Evolutionary conservation across 2,797 vertebrate species (phyloP), one percentile per base, ranked within the genome.

Genomic region (Pygocentrus nattereri): DNA sequence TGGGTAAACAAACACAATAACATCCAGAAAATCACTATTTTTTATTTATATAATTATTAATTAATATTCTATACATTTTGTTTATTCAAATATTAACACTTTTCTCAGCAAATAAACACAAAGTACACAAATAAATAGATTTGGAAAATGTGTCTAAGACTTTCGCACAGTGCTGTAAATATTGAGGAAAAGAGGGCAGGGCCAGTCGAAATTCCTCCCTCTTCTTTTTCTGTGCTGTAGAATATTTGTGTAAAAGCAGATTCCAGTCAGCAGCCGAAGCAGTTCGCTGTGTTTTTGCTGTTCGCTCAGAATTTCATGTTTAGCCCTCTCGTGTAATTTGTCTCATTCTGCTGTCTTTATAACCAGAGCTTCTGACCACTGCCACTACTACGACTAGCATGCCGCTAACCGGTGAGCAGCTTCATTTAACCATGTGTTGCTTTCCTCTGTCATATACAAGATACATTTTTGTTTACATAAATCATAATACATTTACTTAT

Each of bases 281-380:
- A n/a, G 38, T 41, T 18, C 5, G 31, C 30, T 31, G 3, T 15
- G 16, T 30, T 59, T 59, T 2, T 27, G n/a, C 5, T 64, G 8
- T 38, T n/a, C n/a, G n/a, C n/a, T n/a, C n/a, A n/a, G n/a, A 10
- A 44, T 23, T 11, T 25, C 56, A 23, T 30, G 13, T 61, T 3
- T 27, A 16, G 59, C 59, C 12, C 2, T 15, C 3, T 47, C 8
- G 13, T 34, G 13, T 67, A 18, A 18, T 2, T 23, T 58, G 1
- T 31, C 34, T 13, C 44, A 5, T 30, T 50, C 34, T 69, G n/a
- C 67, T 70, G 41, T 70, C 21, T 67, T 41, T 19, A 49, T 18
- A 70, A 68, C 38, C 65, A 68, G 65, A 68, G 25, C 38, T 30
- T 34, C 27, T 27, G 23, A 49, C 67, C 70, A 49, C 67, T 38